phyloP scores from a whole-genome alignment of 2,888 invertebrate species.

The Anoplius nigerrimus region DNA sequence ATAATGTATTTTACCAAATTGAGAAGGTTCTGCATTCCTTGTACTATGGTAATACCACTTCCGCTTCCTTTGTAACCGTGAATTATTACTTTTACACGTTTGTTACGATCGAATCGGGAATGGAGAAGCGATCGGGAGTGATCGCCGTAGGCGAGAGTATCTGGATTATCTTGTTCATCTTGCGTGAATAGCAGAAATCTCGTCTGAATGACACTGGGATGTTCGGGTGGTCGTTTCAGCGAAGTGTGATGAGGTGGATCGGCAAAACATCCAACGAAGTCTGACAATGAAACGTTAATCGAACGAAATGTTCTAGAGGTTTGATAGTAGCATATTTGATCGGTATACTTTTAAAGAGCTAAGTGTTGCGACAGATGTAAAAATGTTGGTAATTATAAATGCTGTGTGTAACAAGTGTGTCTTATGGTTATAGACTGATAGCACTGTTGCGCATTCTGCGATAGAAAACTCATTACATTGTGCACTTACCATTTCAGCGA shows the following conservation, averaged over 20 bases:
- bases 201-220: conserved; percentile 77
- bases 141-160: conserved; percentile 76
- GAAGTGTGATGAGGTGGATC: conserved; percentile 76
- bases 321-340: not conserved
- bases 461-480: no score
- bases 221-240: conserved; percentile 77
- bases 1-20: conserved; percentile 74
- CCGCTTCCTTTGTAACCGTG: conserved; percentile 80
- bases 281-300: conserved; percentile 66
- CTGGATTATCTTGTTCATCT: conserved; percentile 71
- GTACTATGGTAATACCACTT: conserved; percentile 75
- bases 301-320: not conserved
- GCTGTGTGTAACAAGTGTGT: no score
- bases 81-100: conserved; percentile 76
- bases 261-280: conserved; percentile 78
- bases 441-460: no score
- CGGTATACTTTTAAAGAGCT: no score
- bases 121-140: conserved; percentile 72
- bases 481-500: no score
- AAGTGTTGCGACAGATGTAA: no score
- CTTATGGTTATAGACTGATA: no score
- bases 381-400: no score
- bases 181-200: conserved; percentile 77
- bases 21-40: conserved; percentile 75
- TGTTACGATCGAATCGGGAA: conserved; percentile 75